A percentile compares a stretch with the other conserved stretches of the same genome.
Evolutionary conservation across 2,888 invertebrate species (phyloP).

Genomic region (Xanthorhoe designata): DNA sequence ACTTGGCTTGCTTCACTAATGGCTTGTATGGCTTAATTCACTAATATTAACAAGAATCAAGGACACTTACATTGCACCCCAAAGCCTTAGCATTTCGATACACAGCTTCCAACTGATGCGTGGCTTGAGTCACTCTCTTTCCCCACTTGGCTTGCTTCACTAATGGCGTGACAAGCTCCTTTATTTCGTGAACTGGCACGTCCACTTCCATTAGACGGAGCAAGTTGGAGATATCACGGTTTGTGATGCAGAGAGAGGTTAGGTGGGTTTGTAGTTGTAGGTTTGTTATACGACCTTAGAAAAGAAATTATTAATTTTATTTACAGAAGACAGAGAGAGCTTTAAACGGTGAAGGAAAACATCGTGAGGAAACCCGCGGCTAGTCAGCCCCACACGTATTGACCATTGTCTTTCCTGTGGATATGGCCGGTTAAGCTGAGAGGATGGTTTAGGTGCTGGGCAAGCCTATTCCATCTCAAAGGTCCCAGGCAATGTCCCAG

Average conservation of each 20-base stretch:
- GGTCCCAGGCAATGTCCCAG: no score
- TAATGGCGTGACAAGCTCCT: constrained; percentile 86
- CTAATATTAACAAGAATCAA: no score
- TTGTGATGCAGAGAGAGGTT: constrained; percentile 88
- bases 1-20: not conserved
- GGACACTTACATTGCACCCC: constrained; percentile 83
- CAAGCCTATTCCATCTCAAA: no score
- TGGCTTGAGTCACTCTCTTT: constrained; percentile 88
- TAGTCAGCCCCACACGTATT: no score
- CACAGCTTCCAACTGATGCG: constrained; percentile 91
- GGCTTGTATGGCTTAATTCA: not conserved
- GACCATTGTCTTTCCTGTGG: no score
- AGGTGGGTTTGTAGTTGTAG: constrained; percentile 90
- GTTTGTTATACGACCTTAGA: constrained; percentile 82
- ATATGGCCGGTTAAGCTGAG: no score
- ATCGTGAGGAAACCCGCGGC: no score
- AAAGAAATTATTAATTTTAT: no score
- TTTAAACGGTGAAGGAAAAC: no score
- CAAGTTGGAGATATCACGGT: constrained; percentile 87
- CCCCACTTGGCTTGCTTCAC: constrained; percentile 89
- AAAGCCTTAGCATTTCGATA: constrained; percentile 89
- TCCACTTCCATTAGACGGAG: constrained; percentile 89
- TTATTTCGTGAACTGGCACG: constrained; percentile 82
- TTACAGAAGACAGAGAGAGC: no score
- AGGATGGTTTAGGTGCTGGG: no score